Evolutionary conservation across 2,888 invertebrate genomes (phyloP).

Genomic region (Rhimphoctona megacephalus): DNA sequence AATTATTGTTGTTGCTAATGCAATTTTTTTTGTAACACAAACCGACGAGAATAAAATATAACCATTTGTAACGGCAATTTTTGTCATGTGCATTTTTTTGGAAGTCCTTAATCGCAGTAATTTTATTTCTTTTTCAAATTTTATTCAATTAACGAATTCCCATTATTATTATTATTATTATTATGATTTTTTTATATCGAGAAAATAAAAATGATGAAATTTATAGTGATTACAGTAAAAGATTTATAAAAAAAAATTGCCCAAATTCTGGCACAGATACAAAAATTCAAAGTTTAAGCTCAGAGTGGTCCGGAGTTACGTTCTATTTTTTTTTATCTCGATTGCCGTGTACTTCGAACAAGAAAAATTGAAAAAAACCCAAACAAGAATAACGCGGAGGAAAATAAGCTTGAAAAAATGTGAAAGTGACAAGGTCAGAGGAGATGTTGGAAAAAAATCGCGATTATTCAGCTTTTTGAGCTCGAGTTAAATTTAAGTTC

Average conservation of each 20-base stretch:
- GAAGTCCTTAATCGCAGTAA: neutral
- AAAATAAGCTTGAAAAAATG: neutral
- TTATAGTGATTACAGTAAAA: neutral
- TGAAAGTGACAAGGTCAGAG: slow-evolving; percentile 4
- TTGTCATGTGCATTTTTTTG: slow-evolving; percentile 10
- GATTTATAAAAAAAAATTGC: neutral
- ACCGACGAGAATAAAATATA: slow-evolving; percentile 77
- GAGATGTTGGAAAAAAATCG: neutral
- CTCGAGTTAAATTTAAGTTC: neutral
- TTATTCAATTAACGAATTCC: too few relatives aligned
- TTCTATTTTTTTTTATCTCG: neutral
- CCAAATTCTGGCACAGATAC: neutral
- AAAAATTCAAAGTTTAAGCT: neutral
- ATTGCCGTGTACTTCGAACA: neutral
- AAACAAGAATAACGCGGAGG: neutral
- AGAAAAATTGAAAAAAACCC: neutral
- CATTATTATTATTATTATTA: too few relatives aligned
- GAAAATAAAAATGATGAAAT: neutral
- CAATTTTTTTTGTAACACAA: slow-evolving; percentile 81
- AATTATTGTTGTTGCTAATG: slow-evolving; percentile 39
- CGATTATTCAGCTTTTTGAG: neutral
- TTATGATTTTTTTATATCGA: neutral
- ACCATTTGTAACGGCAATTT: slow-evolving; percentile 80
- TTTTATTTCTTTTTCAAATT: neutral
- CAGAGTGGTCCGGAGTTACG: neutral